Conservation (phyloP, 2,113 vertebrate species). For the Paedocypris sp. region DNA sequence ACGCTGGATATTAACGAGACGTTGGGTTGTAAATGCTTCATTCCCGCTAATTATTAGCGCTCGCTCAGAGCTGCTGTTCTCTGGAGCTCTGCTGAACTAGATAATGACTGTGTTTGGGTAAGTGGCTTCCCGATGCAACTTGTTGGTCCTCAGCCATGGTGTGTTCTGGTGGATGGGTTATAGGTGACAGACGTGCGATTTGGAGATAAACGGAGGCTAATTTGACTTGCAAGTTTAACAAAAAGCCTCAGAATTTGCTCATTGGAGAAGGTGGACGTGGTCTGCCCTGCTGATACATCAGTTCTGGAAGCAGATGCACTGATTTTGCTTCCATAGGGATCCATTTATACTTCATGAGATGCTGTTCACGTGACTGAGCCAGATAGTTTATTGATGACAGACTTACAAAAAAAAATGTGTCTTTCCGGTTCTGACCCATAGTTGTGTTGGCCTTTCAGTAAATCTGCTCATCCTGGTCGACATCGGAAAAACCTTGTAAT, state of each 20-base stretch:
- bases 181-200: neutral
- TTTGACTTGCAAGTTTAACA: neutral
- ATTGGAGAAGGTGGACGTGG: neutral
- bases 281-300: conserved; percentile 10
- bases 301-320: neutral
- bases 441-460: conserved; percentile 5
- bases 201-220: neutral
- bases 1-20: conserved; percentile 43
- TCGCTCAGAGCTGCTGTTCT: conserved; percentile 37
- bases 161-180: conserved; percentile 7
- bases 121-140: neutral
- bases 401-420: too few species aligned
- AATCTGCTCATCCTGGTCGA: neutral
- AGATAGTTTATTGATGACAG: conserved; percentile 8
- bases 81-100: conserved; percentile 33
- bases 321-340: neutral
- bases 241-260: neutral
- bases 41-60: conserved; percentile 39
- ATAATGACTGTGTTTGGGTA: conserved; percentile 20
- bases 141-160: conserved; percentile 3
- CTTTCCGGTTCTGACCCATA: neutral
- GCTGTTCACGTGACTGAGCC: neutral
- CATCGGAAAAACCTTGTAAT: neutral
- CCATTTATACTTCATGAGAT: neutral
- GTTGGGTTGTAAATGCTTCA: conserved; percentile 44